Evolutionary conservation across 2,113 vertebrate genomes (phyloP).

Genomic region (Pomatorhinus ruficollis): DNA sequence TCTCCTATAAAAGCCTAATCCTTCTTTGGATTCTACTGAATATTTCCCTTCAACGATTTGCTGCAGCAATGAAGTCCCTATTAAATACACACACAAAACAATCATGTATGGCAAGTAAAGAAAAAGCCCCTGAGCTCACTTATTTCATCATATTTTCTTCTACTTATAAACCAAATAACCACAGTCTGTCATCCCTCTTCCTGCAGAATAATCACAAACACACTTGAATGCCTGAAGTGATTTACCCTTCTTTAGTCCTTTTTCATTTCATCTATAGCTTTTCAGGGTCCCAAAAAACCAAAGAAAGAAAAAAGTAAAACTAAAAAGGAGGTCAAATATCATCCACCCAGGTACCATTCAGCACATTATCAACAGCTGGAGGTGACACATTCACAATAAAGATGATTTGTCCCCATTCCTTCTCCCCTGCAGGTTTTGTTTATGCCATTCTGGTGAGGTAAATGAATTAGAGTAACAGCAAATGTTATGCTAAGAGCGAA

Average conservation of each 20-base stretch:
- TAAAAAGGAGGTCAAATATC: neutral
- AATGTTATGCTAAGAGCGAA: neutral
- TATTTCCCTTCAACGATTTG: neutral
- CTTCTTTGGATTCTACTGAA: neutral
- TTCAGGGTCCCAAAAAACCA: neutral
- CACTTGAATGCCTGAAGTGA: neutral
- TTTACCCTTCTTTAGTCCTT: neutral
- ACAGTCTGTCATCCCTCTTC: neutral
- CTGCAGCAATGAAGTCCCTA: neutral
- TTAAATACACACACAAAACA: slow-evolving; percentile 6
- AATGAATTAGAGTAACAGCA: neutral
- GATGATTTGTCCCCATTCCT: neutral
- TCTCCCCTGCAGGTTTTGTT: neutral
- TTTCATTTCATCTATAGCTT: neutral
- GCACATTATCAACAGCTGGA: neutral
- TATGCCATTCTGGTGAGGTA: rapidly evolving
- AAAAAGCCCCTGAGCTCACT: slow-evolving; percentile 10
- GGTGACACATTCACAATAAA: neutral
- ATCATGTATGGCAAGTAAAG: neutral
- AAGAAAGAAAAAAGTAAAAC: neutral
- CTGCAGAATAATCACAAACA: slow-evolving; percentile 4
- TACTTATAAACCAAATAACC: neutral
- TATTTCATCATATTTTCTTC: slow-evolving; percentile 4
- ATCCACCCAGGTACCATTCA: neutral
- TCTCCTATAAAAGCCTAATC: neutral